These are phyloP conservation scores for Silurus glanis DNA, from an alignment of 2,113 vertebrate genomes.

Conservation along the genomic window DNA sequence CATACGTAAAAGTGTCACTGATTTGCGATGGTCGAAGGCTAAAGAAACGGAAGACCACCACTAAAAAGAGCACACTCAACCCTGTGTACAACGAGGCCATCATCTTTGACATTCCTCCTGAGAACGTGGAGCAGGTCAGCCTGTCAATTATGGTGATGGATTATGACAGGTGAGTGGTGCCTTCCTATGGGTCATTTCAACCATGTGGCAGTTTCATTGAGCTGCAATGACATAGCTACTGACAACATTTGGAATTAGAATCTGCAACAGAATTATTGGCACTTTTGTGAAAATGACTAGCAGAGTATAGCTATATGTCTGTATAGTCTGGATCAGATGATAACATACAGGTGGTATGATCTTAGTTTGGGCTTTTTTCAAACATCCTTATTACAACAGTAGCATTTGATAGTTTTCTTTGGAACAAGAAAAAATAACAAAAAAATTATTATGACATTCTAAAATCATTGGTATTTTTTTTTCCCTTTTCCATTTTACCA, in stretches of 20 bases:
- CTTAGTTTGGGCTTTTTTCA: not conserved
- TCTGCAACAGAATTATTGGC: not conserved
- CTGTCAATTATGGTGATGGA: conserved; percentile 97
- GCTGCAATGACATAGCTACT: not conserved
- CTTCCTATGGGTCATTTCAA: not conserved
- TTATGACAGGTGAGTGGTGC: conserved; percentile 85
- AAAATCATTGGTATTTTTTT: not conserved
- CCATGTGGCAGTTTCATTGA: not conserved
- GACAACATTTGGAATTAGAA: not conserved
- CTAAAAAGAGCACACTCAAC: conserved; percentile 93
- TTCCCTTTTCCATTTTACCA: not conserved
- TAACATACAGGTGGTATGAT: not conserved
- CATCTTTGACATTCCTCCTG: conserved; percentile 96
- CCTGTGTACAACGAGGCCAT: conserved; percentile 96
- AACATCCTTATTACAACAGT: not conserved
- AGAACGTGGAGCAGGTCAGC: conserved; percentile 98
- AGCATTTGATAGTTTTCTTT: not conserved
- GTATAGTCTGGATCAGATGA: not conserved
- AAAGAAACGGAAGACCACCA: conserved; percentile 96
- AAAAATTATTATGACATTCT: not conserved
- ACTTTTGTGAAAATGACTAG: not conserved
- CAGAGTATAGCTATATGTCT: not conserved
- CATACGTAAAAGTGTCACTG: conserved; percentile 95
- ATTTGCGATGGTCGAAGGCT: conserved; percentile 92
- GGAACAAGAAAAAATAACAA: not conserved